Percentiles rank a stretch among this genome's conserved stretches.
Conservation (phyloP, 1,140 invertebrate species). For the Listronotus bonariensis region DNA sequence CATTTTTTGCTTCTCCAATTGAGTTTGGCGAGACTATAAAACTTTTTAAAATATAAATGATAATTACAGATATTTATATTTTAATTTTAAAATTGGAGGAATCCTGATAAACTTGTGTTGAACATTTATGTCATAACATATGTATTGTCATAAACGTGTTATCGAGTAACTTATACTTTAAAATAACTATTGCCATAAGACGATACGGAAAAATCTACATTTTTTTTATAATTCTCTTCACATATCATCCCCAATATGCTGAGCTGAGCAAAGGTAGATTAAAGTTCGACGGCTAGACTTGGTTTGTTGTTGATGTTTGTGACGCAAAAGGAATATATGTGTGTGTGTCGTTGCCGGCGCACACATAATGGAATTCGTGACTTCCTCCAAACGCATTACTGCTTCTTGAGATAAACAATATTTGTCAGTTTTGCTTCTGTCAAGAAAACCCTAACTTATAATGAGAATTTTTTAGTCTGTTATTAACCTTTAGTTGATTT, state of each 20-base stretch:
- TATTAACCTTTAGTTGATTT: too few species aligned
- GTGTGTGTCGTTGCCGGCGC: conserved; percentile 5
- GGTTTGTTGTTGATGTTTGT: conserved; percentile 4
- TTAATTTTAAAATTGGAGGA: too few species aligned
- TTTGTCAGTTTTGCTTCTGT: conserved; percentile 10
- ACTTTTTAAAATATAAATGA: too few species aligned
- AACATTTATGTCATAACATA: too few species aligned
- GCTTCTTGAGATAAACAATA: conserved; percentile 5
- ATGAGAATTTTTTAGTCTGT: neutral
- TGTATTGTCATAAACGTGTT: too few species aligned
- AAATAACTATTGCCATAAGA: too few species aligned
- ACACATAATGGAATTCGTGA: conserved; percentile 14
- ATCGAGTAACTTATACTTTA: too few species aligned
- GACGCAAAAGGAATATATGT: conserved; percentile 5
- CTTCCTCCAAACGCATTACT: conserved; percentile 9
- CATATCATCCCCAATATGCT: neutral
- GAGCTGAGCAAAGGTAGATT: conserved; percentile 2
- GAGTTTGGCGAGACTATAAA: too few species aligned
- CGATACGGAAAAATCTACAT: too few species aligned
- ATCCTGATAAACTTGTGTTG: too few species aligned
- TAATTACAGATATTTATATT: too few species aligned
- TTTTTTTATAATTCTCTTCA: conserved; percentile 7
- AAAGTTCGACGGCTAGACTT: conserved; percentile 5
- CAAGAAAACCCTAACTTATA: conserved; percentile 3
- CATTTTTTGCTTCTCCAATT: too few species aligned